Percentiles rank a stretch among this genome's conserved stretches.
Conservation (phyloP, 2,113 vertebrate species). For the Tupaia chinensis region DNA sequence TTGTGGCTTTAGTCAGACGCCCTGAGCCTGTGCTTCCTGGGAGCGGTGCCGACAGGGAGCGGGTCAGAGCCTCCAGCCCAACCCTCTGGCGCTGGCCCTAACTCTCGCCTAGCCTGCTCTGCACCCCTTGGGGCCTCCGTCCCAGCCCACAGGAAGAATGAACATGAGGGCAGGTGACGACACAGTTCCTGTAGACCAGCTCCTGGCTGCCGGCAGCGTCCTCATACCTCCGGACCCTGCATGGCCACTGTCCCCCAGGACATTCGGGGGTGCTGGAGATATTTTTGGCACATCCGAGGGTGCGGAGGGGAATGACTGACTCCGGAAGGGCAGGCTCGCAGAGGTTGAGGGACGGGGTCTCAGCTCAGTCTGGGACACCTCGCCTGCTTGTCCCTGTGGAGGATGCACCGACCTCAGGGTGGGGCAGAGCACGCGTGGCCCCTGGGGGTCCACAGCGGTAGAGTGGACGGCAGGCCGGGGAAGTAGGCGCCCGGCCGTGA, state of each 20-base stretch:
- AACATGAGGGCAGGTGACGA: no score
- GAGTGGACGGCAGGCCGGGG: no score
- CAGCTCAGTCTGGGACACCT: background rate
- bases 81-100: background rate
- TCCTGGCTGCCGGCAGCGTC: background rate
- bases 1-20: background rate
- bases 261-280: background rate
- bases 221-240: no score
- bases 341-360: background rate
- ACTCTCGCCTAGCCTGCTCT: background rate
- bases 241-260: rapidly evolving
- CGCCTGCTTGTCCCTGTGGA: background rate
- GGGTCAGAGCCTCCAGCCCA: rapidly evolving
- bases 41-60: background rate
- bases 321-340: no score
- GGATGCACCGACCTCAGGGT: no score
- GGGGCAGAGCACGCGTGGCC: no score
- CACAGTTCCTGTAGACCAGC: no score
- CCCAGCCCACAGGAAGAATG: rapidly evolving
- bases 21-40: background rate
- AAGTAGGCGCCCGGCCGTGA: no score
- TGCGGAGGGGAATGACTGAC: background rate
- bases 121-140: rapidly evolving
- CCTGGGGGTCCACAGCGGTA: no score
- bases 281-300: background rate